Conservation (phyloP, 2,888 invertebrate genomes). For the Dichetophora obliterata region DNA sequence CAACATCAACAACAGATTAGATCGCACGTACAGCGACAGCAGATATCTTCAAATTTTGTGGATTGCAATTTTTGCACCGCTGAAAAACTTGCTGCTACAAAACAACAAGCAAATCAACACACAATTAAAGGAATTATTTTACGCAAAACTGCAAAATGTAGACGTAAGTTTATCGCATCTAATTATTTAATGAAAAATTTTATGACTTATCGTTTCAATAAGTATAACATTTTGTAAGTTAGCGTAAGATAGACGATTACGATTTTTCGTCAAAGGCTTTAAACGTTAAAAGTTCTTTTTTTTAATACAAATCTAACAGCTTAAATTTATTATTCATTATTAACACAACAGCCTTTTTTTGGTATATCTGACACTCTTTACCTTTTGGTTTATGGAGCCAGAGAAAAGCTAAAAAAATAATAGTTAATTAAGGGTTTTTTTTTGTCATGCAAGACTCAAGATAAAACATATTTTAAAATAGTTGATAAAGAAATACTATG, state of each 20-base stretch:
- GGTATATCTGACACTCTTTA: too few relatives aligned
- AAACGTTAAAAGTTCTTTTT: too few relatives aligned
- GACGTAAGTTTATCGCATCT: conserved; percentile 58
- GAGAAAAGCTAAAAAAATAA: too few relatives aligned
- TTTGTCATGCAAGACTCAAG: too few relatives aligned
- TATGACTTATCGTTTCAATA: conserved; percentile 56
- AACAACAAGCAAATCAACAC: conserved; percentile 41
- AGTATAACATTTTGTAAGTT: conserved; percentile 60
- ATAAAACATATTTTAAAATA: too few relatives aligned
- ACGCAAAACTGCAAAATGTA: conserved; percentile 62
- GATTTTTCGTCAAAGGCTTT: too few relatives aligned
- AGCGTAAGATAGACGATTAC: neutral
- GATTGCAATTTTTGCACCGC: neutral
- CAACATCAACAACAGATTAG: conserved; percentile 41
- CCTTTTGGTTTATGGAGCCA: too few relatives aligned
- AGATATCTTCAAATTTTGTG: conserved; percentile 38
- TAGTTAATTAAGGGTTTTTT: too few relatives aligned
- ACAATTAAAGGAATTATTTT: conserved; percentile 51
- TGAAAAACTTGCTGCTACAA: neutral
- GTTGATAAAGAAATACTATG: too few relatives aligned
- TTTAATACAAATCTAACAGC: too few relatives aligned
- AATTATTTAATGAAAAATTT: conserved; percentile 62
- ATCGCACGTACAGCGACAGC: conserved; percentile 42
- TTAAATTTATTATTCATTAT: too few relatives aligned
- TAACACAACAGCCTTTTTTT: too few relatives aligned